These are phyloP conservation scores for Sminthopsis crassicaudata DNA, from an alignment of 2,113 vertebrate species.

Conservation along the genomic window DNA sequence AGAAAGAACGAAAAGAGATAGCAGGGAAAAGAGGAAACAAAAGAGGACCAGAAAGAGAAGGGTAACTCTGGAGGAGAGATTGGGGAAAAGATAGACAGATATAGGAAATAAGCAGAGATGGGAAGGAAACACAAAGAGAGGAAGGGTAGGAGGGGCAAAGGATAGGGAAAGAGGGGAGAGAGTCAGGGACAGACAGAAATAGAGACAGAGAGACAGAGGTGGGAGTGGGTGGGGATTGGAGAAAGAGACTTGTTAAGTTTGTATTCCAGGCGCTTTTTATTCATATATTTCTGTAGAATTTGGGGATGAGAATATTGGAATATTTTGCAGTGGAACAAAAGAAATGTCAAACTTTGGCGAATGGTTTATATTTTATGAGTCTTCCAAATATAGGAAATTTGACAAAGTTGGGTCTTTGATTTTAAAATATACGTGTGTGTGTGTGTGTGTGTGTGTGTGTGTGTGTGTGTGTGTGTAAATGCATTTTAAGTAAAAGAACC, in stretches of 20 bases:
- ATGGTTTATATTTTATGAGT: background rate
- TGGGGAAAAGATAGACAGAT: background rate
- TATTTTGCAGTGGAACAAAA: slow-evolving; percentile 41
- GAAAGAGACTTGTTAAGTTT: background rate
- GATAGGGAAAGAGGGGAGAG: too few relatives aligned
- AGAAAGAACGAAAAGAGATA: background rate
- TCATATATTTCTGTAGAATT: slow-evolving; percentile 31
- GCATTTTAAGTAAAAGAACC: slow-evolving; percentile 16
- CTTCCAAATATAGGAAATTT: slow-evolving; percentile 50
- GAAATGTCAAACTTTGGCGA: background rate
- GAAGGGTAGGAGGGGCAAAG: background rate
- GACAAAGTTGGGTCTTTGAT: slow-evolving; percentile 24
- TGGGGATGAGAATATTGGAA: slow-evolving; percentile 31
- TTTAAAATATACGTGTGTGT: slow-evolving; percentile 21
- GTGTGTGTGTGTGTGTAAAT: slow-evolving; percentile 21
- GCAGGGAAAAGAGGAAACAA: background rate
- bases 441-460: too few relatives aligned
- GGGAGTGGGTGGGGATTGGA: too few relatives aligned
- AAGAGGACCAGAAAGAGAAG: background rate
- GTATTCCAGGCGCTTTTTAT: slow-evolving; percentile 16
- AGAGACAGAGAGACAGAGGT: background rate
- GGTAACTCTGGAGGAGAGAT: background rate
- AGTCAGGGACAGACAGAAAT: too few relatives aligned
- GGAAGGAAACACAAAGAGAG: background rate
- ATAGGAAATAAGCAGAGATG: background rate